Base-by-base conservation (phyloP, 1,140 invertebrate genomes). In the Formica exsecta region DNA sequence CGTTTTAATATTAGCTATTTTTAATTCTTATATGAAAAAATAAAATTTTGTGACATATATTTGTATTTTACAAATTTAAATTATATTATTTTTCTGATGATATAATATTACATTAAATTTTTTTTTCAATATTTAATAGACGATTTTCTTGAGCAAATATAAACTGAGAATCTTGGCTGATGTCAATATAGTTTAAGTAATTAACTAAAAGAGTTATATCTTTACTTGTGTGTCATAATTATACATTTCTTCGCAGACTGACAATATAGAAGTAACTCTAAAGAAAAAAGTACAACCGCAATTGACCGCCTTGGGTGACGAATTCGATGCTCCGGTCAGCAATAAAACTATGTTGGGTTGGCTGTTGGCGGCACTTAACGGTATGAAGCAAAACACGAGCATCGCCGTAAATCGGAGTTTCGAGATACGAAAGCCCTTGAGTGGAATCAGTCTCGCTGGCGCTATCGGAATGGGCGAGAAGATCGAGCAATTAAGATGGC, bases 311-410 rank as follows among this genome's bases (percentile, higher is more conserved):
- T 93, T 98, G 61, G 95, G 96, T 16, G 97, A 97, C 91, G 96
- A 97, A 3, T 96, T 98, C 86, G 97, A 97, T 91, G 96, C 96
- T 73, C 97, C 97, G 2, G 96, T 97, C 0, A 96, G 96, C 62
- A 98, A 98, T 94, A 96, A 97, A 91, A 97, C 97, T 0, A 96
- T 97, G 29, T 94, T 97, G 25, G 96, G 96, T 32, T 95, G 96
- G 87, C 94, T 98, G 62, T 95, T 97, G 85, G 94, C 95, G 1
- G 96, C 97, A 54, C 93, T 98, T n/a, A 96, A 96, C 3, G 96
- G 95, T 75, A 96, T 98, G 89, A 95, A 96, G 81, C 96, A 96
- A 74, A 98, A 98, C 92, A 97, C 97, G 54, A 96, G 96, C 16
- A 94, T 96, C 44, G 97, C 97, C 1, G 96, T 97, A 9, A 96